These are phyloP conservation scores for Platysternon megacephalum DNA, from an alignment of 2,113 vertebrate species.

Conservation along the genomic window DNA sequence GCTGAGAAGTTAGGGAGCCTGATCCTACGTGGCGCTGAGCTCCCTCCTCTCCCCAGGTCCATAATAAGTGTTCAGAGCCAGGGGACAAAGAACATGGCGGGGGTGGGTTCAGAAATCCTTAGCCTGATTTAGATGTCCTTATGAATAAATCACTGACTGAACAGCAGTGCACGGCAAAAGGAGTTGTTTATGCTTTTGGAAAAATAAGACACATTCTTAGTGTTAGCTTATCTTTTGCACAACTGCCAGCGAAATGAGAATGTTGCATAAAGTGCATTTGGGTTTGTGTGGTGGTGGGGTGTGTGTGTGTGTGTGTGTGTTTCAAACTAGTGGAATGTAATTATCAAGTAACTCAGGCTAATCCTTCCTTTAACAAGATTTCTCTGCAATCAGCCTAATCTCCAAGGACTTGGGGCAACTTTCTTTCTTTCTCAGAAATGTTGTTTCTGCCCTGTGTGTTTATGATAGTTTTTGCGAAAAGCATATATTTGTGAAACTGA, in stretches of 20 bases:
- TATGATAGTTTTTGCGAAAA: not conserved
- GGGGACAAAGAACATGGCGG: fast-evolving
- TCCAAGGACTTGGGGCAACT: not conserved
- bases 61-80: not conserved
- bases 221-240: not conserved
- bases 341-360: constrained; percentile 2
- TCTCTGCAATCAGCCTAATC: not conserved
- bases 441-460: not conserved
- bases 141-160: fast-evolving
- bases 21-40: not conserved
- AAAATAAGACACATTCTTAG: not conserved
- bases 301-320: not conserved
- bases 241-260: not conserved
- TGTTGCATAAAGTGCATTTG: not conserved
- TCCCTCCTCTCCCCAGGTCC: not conserved
- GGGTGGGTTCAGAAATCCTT: not conserved
- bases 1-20: not conserved
- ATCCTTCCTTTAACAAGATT: constrained; percentile 18
- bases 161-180: not conserved
- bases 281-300: no score
- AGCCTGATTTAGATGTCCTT: not conserved
- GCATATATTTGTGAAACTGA: not conserved
- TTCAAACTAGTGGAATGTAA: not conserved
- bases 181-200: not conserved
- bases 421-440: not conserved